Evolutionary conservation across 2,888 invertebrate species (phyloP).

Genomic region (Lasioglossum oenotherae): DNA sequence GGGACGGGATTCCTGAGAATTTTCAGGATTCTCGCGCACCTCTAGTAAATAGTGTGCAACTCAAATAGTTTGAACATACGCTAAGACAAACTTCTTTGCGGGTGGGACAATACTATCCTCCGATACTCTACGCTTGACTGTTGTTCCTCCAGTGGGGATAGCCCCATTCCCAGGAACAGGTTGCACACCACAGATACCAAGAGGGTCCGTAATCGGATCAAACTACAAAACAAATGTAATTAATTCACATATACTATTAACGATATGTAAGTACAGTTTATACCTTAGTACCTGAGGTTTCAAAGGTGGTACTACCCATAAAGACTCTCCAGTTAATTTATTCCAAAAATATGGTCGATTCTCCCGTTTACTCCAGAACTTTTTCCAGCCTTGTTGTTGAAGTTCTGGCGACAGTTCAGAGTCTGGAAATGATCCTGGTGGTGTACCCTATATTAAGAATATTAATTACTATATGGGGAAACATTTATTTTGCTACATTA

Average conservation of each 20-base stretch:
- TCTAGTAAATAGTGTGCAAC: neutral
- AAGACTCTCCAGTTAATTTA: conserved; percentile 96
- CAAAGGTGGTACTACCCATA: conserved; percentile 97
- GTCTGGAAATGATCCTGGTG: conserved; percentile 81
- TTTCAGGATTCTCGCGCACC: neutral
- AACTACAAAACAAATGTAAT: conserved; percentile 85
- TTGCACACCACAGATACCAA: conserved; percentile 90
- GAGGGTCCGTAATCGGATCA: conserved; percentile 96
- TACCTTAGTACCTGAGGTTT: conserved; percentile 86
- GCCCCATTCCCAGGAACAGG: conserved; percentile 83
- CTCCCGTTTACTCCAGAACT: conserved; percentile 98
- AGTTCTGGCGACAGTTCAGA: conserved; percentile 88
- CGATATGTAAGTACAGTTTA: conserved; percentile 19
- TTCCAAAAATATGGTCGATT: conserved; percentile 99
- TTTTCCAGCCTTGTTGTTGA: conserved; percentile 96
- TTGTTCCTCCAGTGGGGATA: conserved; percentile 85
- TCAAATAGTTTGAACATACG: conserved; percentile 84
- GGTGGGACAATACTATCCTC: conserved; percentile 91
- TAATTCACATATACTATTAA: conserved; percentile 12
- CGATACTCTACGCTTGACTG: conserved; percentile 91
- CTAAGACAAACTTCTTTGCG: conserved; percentile 93
- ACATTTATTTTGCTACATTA: neutral
- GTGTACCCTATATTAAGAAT: conserved; percentile 57
- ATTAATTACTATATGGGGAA: neutral
- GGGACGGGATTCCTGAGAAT: neutral